phyloP scores from a whole-genome alignment of 2,113 vertebrate species.

The Himantopus leucocephalus region DNA sequence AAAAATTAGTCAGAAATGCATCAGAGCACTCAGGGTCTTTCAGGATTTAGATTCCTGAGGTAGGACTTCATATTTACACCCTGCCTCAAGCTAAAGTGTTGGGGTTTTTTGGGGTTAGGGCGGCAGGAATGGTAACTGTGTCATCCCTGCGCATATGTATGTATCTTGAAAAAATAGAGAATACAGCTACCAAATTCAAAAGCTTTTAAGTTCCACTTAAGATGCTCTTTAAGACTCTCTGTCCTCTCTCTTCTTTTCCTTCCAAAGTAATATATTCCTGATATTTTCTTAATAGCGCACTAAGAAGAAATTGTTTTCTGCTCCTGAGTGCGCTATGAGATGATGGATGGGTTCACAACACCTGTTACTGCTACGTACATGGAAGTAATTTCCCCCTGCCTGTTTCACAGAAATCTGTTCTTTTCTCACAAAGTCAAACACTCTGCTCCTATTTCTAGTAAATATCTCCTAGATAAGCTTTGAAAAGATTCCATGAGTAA shows the following conservation, averaged over 20 bases:
- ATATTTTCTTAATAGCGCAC: background rate
- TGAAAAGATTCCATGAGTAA: slow-evolving; percentile 61
- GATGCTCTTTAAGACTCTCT: background rate
- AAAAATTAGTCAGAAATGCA: background rate
- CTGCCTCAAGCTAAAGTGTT: background rate
- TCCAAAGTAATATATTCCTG: background rate
- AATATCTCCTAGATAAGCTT: slow-evolving; percentile 74
- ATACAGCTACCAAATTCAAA: background rate
- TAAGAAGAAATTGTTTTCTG: background rate
- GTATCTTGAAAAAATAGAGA: background rate
- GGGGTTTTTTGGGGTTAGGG: accelerated
- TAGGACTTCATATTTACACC: background rate
- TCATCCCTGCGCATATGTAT: background rate
- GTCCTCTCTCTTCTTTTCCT: background rate
- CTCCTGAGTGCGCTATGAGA: background rate
- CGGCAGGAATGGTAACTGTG: background rate
- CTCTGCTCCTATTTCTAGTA: slow-evolving; percentile 48
- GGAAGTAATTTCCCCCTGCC: slow-evolving; percentile 25
- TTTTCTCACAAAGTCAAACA: slow-evolving; percentile 76
- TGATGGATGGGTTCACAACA: slow-evolving; percentile 60
- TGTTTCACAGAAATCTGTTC: slow-evolving; percentile 74
- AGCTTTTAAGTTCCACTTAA: background rate
- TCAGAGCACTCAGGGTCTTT: background rate
- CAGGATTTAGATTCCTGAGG: background rate
- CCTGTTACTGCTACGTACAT: slow-evolving; percentile 54